Conservation (phyloP, 2,113 vertebrate species). For the Amphiprion percula region DNA sequence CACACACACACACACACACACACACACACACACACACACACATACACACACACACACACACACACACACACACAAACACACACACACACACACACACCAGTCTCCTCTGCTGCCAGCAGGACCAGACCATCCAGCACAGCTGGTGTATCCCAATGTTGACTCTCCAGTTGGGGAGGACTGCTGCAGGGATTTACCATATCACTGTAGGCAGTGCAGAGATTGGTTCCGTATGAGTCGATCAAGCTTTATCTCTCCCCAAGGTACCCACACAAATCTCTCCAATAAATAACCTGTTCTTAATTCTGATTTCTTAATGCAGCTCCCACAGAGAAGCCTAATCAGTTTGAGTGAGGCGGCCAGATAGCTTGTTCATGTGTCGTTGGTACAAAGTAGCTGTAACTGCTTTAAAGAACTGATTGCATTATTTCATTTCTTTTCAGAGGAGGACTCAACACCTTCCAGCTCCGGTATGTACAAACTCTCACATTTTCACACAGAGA, state of each 20-base stretch:
- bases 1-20: conserved; percentile 23
- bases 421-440: conserved; percentile 60
- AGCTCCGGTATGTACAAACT: conserved; percentile 63
- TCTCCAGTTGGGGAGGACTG: conserved; percentile 63
- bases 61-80: conserved; percentile 11
- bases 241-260: conserved; percentile 81
- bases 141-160: conserved; percentile 72
- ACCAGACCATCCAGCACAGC: conserved; percentile 67
- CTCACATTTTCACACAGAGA: conserved; percentile 53
- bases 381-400: conserved; percentile 39
- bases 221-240: conserved; percentile 76
- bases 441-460: conserved; percentile 60
- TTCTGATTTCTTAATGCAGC: conserved; percentile 81
- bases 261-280: conserved; percentile 76
- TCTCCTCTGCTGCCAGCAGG: conserved; percentile 61
- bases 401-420: conserved; percentile 62
- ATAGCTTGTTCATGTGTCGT: conserved; percentile 57
- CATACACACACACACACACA: conserved; percentile 17
- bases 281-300: conserved; percentile 83
- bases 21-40: conserved; percentile 17
- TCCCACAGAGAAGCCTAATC: conserved; percentile 80
- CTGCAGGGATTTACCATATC: conserved; percentile 72
- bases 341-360: conserved; percentile 69
- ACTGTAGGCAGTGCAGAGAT: conserved; percentile 69
- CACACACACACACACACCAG: conserved; percentile 21